Base-by-base conservation (phyloP, 2,888 invertebrate genomes). In the Magallana nippona region DNA sequence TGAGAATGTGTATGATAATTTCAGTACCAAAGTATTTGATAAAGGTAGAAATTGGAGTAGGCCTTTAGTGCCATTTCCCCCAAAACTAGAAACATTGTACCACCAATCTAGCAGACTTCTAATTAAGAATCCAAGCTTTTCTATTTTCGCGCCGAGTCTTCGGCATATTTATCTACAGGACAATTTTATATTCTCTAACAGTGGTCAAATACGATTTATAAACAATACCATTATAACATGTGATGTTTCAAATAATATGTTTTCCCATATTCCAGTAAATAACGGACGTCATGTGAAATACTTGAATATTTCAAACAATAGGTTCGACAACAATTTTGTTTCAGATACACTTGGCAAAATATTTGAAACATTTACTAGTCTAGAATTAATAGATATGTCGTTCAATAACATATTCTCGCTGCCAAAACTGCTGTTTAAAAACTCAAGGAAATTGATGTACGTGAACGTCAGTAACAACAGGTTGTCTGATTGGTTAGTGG, bases 191-290 rank as follows among this genome's bases (percentile, higher is more conserved):
- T 15, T 55, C 2, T 15, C 15, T n/a, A 32, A 10, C 15, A 44
- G 5, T 44, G 32, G 55, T 55, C n/a, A 44, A 15, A 11, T n/a
- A 11, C 32, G n/a, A 13, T 27, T 13, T 10, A 19, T 19, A 8
- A 56, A 56, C 10, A 11, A 19, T 1, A 27, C n/a, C n/a, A 10
- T 13, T 19, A 44, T n/a, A 19, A 56, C 15, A 13, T 56, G 57
- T 11, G 82, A 82, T 27, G 11, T 82, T 32, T 82, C 82, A 17
- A 32, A 82, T 15, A 82, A 82, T 22, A 44, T 57, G 10, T 82
- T 78, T 55, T 77, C 58, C 11, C 19, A 57, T 82, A 15, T 78
- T 58, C 17, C 56, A 27, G 3, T 5, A 17, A 32, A 82, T 11
- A 57, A 77, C 17, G 15, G 56, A 13, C 15, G 27, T 8, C 71